Evolutionary conservation across 1,140 invertebrate genomes (phyloP).

Genomic region (Psilanteris sp.): DNA sequence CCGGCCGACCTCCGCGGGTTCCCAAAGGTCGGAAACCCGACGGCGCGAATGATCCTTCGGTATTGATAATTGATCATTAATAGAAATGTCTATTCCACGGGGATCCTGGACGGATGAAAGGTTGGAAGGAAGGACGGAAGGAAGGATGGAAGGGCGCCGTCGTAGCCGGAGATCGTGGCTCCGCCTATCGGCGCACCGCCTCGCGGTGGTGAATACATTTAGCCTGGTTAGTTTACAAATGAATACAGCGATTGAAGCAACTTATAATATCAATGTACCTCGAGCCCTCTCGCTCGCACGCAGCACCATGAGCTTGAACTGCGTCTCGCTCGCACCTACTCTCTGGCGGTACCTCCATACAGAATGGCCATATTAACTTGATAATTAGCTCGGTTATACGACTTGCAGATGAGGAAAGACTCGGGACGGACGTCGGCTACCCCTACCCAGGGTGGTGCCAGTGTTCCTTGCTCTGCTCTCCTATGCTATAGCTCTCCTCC

Average conservation of each 20-base stretch:
- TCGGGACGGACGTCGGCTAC: constrained; percentile 82
- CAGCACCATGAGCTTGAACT: constrained; percentile 65
- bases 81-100: constrained; percentile 54
- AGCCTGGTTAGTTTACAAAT: constrained; percentile 86
- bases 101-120: constrained; percentile 66
- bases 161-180: constrained; percentile 76
- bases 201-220: constrained; percentile 81
- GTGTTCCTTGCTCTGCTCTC: constrained; percentile 82
- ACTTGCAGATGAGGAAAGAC: constrained; percentile 91
- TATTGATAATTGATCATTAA: constrained; percentile 40
- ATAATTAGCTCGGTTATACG: constrained; percentile 93
- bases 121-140: constrained; percentile 72
- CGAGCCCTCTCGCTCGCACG: constrained; percentile 77
- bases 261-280: constrained; percentile 87
- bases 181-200: constrained; percentile 78
- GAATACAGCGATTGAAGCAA: constrained; percentile 87
- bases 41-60: neutral
- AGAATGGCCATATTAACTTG: constrained; percentile 91
- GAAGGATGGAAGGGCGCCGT: constrained; percentile 78
- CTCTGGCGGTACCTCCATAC: constrained; percentile 80
- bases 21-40: too few relatives aligned
- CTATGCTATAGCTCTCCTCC: constrained; percentile 82
- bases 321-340: constrained; percentile 66
- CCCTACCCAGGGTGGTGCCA: constrained; percentile 80
- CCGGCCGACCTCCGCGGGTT: too few relatives aligned